Conservation (phyloP, 2,797 vertebrate species). For the Novumbra hubbsi region DNA sequence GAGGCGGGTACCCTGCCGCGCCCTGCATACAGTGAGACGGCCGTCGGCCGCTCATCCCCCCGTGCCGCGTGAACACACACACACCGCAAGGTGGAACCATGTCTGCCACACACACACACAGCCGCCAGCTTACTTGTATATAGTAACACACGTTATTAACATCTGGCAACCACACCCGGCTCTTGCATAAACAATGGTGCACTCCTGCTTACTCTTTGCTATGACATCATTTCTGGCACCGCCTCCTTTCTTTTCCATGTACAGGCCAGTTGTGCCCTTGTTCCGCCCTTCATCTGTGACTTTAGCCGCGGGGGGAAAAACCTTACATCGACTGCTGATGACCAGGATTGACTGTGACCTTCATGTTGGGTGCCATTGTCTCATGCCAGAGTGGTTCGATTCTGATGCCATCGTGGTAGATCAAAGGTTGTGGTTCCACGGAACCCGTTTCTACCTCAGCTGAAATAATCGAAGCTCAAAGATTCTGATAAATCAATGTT, state of each 20-base stretch:
- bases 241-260: too few species aligned
- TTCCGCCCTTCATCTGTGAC: constrained; percentile 25
- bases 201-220: background rate
- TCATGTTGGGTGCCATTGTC: too few species aligned
- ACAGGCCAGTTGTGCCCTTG: constrained; percentile 17
- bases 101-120: constrained; percentile 21
- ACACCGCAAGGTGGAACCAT: constrained; percentile 17
- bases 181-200: constrained; percentile 16
- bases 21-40: constrained; percentile 81
- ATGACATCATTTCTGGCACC: background rate
- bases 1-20: constrained; percentile 87
- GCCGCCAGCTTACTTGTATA: constrained; percentile 17
- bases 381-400: too few species aligned
- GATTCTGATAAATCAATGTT: too few species aligned
- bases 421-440: too few species aligned
- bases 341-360: background rate
- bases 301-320: constrained; percentile 12
- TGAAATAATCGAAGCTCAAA: too few species aligned
- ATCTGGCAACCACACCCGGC: constrained; percentile 32
- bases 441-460: too few species aligned
- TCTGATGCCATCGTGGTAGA: too few species aligned
- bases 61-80: background rate
- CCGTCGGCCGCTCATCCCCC: constrained; percentile 18
- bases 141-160: constrained; percentile 27
- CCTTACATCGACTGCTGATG: background rate